A percentile compares a stretch with the other conserved stretches of the same genome.
phyloP scores from a whole-genome alignment of 2,888 invertebrate genomes.

The Myopa testacea region DNA sequence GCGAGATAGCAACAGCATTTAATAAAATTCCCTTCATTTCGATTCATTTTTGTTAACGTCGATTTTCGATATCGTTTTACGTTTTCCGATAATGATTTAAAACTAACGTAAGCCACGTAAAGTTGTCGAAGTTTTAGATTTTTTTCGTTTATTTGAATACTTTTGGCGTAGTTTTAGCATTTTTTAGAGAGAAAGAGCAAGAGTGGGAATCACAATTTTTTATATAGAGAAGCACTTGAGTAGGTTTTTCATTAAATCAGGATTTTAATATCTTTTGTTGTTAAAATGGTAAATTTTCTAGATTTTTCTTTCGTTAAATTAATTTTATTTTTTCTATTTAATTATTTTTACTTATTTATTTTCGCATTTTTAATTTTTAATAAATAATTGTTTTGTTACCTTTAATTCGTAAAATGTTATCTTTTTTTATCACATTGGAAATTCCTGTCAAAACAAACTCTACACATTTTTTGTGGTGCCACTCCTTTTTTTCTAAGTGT shows the following conservation, averaged over 20 bases:
- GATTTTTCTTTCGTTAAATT: neutral
- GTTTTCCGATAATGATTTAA: neutral
- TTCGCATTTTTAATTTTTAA: neutral
- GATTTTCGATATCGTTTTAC: neutral
- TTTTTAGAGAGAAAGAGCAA: neutral
- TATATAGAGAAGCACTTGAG: conserved; percentile 46
- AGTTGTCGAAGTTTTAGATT: neutral
- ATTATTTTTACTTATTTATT: neutral
- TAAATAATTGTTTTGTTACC: neutral
- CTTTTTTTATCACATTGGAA: conserved; percentile 32
- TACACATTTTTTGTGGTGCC: neutral
- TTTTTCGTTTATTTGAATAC: neutral
- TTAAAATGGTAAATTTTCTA: too few relatives aligned
- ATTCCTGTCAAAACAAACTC: conserved; percentile 1
- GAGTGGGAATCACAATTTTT: conserved; percentile 54
- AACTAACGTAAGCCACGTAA: neutral
- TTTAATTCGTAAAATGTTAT: conserved; percentile 4
- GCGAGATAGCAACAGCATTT: neutral
- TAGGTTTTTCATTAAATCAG: conserved; percentile 31
- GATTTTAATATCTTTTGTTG: too few relatives aligned
- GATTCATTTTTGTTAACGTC: neutral
- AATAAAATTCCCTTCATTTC: neutral
- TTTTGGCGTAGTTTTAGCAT: too few relatives aligned
- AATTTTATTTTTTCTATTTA: conserved; percentile 10
- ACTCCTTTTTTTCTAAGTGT: neutral